A percentile compares a stretch with the other conserved stretches of the same genome.
phyloP scores from a whole-genome alignment of 2,113 vertebrate species.

The Paratilapia polleni region DNA sequence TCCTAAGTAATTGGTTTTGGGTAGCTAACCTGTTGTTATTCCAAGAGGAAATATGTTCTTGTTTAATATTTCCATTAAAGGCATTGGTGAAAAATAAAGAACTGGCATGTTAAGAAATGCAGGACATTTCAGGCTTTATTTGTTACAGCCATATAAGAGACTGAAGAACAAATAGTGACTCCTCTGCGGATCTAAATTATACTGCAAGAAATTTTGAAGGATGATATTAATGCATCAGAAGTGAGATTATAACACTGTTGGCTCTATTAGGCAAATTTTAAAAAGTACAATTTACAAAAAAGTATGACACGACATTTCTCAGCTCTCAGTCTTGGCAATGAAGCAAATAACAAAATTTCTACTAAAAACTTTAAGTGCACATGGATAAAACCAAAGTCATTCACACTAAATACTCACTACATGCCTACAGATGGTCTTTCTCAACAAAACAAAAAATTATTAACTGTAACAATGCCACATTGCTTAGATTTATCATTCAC shows the following conservation, averaged over 20 bases:
- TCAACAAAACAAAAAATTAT: neutral
- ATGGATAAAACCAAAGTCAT: neutral
- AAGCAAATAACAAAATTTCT: neutral
- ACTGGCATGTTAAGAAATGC: neutral
- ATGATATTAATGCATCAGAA: neutral
- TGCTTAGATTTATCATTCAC: conserved; percentile 5
- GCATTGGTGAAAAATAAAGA: neutral
- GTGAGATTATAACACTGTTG: neutral
- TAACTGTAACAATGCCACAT: neutral
- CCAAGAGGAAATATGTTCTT: neutral
- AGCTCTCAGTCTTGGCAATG: neutral
- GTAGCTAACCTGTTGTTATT: neutral
- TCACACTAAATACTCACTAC: too few species aligned
- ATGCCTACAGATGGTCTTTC: neutral
- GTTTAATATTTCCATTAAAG: neutral
- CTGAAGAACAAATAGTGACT: neutral
- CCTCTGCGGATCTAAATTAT: neutral
- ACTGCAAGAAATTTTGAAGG: neutral
- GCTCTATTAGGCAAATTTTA: neutral
- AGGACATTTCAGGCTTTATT: neutral
- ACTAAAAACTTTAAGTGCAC: neutral
- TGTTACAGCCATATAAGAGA: neutral
- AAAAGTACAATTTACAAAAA: neutral
- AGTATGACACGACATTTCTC: neutral
- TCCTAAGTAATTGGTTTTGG: neutral